A percentile compares a stretch with the other conserved stretches of the same genome.
phyloP scores from a whole-genome alignment of 2,113 vertebrate species.

The Tylochromis polylepis region DNA sequence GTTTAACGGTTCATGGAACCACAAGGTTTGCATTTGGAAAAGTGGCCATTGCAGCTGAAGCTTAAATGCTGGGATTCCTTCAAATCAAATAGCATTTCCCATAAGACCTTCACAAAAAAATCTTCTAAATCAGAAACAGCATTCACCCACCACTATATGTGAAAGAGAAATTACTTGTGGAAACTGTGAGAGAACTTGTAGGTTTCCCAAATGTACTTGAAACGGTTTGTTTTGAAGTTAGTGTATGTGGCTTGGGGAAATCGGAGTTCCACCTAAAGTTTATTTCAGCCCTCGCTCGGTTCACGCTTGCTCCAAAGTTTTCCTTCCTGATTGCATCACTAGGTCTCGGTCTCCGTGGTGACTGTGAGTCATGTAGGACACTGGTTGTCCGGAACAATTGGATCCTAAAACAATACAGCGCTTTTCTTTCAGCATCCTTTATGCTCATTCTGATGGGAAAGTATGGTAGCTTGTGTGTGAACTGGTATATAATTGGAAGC shows the following conservation, averaged over 20 bases:
- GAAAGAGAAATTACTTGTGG: not conserved
- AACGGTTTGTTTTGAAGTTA: not conserved
- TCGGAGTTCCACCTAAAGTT: not conserved
- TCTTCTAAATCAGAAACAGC: not conserved
- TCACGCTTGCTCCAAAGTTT: not conserved
- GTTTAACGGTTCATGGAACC: not conserved
- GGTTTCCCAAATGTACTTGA: not conserved
- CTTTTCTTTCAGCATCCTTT: slow-evolving; percentile 20
- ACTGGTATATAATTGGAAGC: not conserved
- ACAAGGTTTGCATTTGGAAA: not conserved
- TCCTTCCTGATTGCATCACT: slow-evolving; percentile 53
- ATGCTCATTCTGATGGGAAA: slow-evolving; percentile 37
- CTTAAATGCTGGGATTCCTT: not conserved
- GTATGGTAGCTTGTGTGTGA: not conserved
- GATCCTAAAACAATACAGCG: not conserved
- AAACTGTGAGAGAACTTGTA: not conserved
- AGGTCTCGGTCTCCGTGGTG: not conserved
- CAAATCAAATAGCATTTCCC: not conserved
- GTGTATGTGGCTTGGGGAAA: not conserved
- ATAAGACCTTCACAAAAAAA: not conserved
- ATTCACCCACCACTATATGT: not conserved
- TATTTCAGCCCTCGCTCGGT: not conserved
- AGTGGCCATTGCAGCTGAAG: not conserved
- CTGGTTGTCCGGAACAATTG: slow-evolving; percentile 32
- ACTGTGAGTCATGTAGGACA: slow-evolving; percentile 15